A percentile compares a stretch with the other conserved stretches of the same genome.
These are phyloP conservation scores for Poeciliopsis presidionis DNA, from an alignment of 2,797 vertebrate genomes.

Conservation along the genomic window DNA sequence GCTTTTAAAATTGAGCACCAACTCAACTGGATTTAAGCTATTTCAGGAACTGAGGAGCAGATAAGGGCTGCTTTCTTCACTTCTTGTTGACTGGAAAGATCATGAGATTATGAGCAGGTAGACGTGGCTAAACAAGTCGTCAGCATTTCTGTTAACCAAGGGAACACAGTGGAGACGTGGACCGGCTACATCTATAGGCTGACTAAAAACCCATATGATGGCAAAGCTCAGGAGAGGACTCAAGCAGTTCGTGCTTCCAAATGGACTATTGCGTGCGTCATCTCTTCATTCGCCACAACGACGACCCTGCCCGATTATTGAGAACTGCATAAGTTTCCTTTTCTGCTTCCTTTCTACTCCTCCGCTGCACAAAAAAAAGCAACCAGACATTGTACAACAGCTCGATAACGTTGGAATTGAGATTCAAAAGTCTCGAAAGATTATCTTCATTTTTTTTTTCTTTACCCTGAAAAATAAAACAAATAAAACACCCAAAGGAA, in stretches of 20 bases:
- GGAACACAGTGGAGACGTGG: conserved; percentile 42
- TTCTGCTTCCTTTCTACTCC: conserved; percentile 45
- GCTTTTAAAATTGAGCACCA: conserved; percentile 65
- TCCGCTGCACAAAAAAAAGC: conserved; percentile 71
- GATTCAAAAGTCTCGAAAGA: conserved; percentile 58
- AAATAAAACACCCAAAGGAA: conserved; percentile 66
- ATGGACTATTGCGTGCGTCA: conserved; percentile 26
- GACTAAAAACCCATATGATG: conserved; percentile 41
- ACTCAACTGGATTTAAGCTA: conserved; percentile 50
- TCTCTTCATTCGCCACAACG: conserved; percentile 35
- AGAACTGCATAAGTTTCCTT: conserved; percentile 52
- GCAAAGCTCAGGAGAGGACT: conserved; percentile 35
- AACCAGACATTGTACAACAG: conserved; percentile 80
- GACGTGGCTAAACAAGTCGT: conserved; percentile 17
- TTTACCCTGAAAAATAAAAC: conserved; percentile 22
- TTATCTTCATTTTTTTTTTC: conserved; percentile 62
- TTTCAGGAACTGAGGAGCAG: conserved; percentile 41
- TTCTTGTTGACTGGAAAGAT: conserved; percentile 44
- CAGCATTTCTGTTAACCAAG: conserved; percentile 27
- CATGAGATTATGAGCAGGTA: conserved; percentile 4
- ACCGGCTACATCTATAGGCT: conserved; percentile 36
- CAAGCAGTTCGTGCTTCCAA: conserved; percentile 37
- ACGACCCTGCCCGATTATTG: conserved; percentile 41
- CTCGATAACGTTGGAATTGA: conserved; percentile 70
- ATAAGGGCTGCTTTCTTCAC: conserved; percentile 53